Evolutionary conservation across 2,113 vertebrate species (phyloP), one percentile per base, ranked within the genome.

Genomic region (Gadus chalcogrammus): DNA sequence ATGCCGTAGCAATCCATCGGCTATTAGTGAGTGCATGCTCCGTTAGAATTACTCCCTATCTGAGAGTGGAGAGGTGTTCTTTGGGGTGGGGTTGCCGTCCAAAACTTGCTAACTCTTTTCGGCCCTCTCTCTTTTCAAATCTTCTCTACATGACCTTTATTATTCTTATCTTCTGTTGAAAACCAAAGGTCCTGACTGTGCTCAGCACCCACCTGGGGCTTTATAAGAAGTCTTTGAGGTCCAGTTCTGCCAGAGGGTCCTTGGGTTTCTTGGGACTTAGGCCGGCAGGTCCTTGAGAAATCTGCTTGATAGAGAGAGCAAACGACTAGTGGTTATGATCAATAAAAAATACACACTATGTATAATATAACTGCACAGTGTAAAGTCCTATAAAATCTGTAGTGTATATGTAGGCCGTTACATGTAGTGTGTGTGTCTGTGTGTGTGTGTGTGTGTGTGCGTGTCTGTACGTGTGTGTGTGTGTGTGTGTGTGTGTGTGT

Each of bases 171-270:
- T 4, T 35, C 31, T 35, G 31, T 35, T 35, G 31, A 35, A 35
- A 35, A 35, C 31, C 31, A 35, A 35, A 35, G 31, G 31, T 7
- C 31, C 31, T 35, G 31, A 35, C 3, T 35, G 31, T 55, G 53
- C 53, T 55, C 53, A 16, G 55, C 55, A 58, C 55, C 15, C 65
- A 90, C 89, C 94, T 93, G 86, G 79, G 78, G 85, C 59, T 89
- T 97, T 97, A 99, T 93, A 99, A 95, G 96, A 99, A 99, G 93
- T 99, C 97, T 94, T 99, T 99, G 93, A 99, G 97, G 92, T 99
- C 95, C 83, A 99, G 94, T 85, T 99, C 97, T 86, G 96, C 97
- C 93, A 99, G 93, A 70, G 97, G 97, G 88, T 99, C 97, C 93
- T 99, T 99, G 87, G 96, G 96, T 89, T 99, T 99, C 91, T 98